Evolutionary conservation across 2,888 invertebrate species (phyloP), one percentile per base, ranked within the genome.

Genomic region (Nebria salina): DNA sequence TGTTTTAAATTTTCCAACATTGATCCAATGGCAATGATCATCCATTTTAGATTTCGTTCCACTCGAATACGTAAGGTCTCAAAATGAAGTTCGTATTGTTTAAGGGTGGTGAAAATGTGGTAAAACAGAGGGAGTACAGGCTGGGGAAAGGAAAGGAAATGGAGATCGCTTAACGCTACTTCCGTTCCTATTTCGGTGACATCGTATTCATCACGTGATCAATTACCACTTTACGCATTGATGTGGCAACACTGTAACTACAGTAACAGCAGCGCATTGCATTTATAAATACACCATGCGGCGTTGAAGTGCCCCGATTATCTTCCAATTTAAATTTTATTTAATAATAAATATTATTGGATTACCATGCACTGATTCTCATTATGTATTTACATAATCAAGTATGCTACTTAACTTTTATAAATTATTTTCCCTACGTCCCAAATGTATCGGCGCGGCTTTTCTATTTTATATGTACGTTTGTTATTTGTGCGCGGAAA

Each of bases 191-290:
- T 81, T 75, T 43, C 76, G 76, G 81, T 76, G 76, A 81, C 81
- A 75, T 81, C 81, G 70, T 74, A 80, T 80, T 80, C 80, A 80
- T 80, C 80, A 80, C 75, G 75, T 75, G 75, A 81, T 81, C 81
- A 81, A 81, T 81, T 75, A 76, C 79, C 79, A 78, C 78, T 79
- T 74, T 43, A 68, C 42, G 43, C 42, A 41, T 11, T 41, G 73
- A 73, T n/a, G 7, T 73, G 73, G 73, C 73, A 73, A 34, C 41
- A 73, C 11, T 15, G 65, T 64, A 11, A n/a, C 65, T 34, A 65
- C 68, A 65, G 70, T 20, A 66, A 42, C 8, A 34, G 78, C 43
- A 70, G 72, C 77, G 15, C 73, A 20, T 41, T 11, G 43, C 13
- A 20, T 68, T 68, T 25, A 68, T 25, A 26, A 2, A 68, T 7